Base-by-base conservation (phyloP, 2,888 invertebrate genomes). In the Sialis lutaria region DNA sequence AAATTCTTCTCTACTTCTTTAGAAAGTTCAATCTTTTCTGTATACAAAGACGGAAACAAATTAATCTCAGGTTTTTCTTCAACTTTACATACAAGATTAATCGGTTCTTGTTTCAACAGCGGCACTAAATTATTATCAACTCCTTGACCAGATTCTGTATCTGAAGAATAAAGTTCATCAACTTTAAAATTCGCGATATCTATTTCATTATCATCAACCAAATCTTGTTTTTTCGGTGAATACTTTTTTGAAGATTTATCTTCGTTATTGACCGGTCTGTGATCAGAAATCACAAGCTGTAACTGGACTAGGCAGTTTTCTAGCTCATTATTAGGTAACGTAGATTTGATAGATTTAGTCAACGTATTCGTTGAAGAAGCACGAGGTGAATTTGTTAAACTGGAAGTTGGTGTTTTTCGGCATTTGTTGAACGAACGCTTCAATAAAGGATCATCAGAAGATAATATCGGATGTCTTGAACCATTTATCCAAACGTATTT, bases 401-500 rank as follows among this genome's bases (percentile, higher is more conserved):
- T 49, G 6, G 49, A 35, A 30, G 42, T 37, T 13, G 45, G 33
- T 30, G 49, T 44, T 4, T 44, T 37, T 6, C 51, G 44, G 35
- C 45, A 50, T 13, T 45, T 47, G 8, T 33, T 33, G 3, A 59
- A 53, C 40, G 58, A 53, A 48, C 51, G 52, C 49, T 59, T 56
- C 6, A 58, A 52, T 2, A 64, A 52, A 6, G 69, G 77, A 61
- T 81, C 81, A 64, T 79, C 76, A 49, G 73, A 67, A 6, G 75
- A 70, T 45, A 83, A 67, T 43, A 83, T 72, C 12, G 80, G 81
- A 66, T 79, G 79, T 53, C 82, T 71, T 54, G 77, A 73, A 13
- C 81, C 81, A 58, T 80, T 75, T 49, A 79, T 73, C 86, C 86
- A 87, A 46, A 74, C 64, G 1, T 73, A 74, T 49, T 65, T 65